These are phyloP conservation scores for Tolypeutes matacus DNA, from an alignment of 2,797 vertebrate species.

Conservation along the genomic window DNA sequence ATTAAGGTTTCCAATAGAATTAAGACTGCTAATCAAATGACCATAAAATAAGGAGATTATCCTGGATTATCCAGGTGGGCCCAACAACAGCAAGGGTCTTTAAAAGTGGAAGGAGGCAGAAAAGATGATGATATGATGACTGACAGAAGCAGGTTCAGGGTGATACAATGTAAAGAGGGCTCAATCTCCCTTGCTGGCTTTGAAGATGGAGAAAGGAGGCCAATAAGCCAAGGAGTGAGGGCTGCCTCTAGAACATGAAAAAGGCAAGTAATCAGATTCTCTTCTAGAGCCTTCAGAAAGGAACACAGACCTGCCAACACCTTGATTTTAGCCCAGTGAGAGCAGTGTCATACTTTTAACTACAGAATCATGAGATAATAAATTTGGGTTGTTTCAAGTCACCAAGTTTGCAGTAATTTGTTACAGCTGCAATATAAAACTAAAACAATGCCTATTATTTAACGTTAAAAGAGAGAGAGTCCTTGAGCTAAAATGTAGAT, in stretches of 20 bases:
- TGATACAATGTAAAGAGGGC: not conserved
- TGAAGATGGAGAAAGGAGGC: not conserved
- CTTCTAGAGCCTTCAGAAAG: not conserved
- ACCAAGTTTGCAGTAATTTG: slow-evolving; percentile 10
- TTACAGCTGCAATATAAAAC: slow-evolving; percentile 2
- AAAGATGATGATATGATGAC: slow-evolving; percentile 10
- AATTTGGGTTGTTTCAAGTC: not conserved
- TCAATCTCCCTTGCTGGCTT: not conserved
- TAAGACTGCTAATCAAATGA: not conserved
- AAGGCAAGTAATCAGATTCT: not conserved
- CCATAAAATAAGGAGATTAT: slow-evolving; percentile 32
- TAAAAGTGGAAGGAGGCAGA: not conserved
- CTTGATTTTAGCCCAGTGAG: slow-evolving; percentile 3
- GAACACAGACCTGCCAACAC: not conserved
- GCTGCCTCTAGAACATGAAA: not conserved
- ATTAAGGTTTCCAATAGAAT: not conserved
- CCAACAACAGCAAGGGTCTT: not conserved
- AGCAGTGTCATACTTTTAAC: slow-evolving; percentile 35
- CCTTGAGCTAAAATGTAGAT: slow-evolving; percentile 31
- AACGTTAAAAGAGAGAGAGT: not conserved
- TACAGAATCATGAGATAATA: not conserved
- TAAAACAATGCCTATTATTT: not conserved
- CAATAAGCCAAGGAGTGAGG: not conserved
- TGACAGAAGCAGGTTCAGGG: not conserved
- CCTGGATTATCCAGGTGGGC: not conserved